Evolutionary conservation across 1,140 invertebrate species (phyloP).

Genomic region (Tetramorium alpestre): DNA sequence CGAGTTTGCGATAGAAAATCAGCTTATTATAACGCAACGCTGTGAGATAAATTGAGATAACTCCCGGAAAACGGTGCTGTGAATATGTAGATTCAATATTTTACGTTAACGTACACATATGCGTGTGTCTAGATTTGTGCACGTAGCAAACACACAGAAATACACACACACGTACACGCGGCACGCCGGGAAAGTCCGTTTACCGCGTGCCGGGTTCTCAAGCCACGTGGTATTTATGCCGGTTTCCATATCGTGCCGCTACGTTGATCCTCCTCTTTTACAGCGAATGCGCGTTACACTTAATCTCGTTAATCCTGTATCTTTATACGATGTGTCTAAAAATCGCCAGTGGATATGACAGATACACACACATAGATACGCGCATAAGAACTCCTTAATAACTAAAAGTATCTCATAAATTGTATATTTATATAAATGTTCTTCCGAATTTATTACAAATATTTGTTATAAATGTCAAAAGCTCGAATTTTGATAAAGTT

Average conservation of each 20-base stretch:
- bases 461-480: background rate
- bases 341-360: constrained; percentile 8
- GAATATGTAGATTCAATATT: background rate
- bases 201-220: constrained; percentile 27
- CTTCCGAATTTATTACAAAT: background rate
- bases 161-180: background rate
- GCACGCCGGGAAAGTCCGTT: constrained; percentile 40
- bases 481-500: background rate
- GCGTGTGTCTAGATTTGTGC: too few relatives aligned
- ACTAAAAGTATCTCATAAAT: background rate
- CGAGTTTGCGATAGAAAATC: background rate
- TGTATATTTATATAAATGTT: background rate
- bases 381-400: background rate
- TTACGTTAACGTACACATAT: background rate
- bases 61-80: background rate
- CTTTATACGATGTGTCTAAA: constrained; percentile 21
- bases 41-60: constrained; percentile 30
- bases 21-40: background rate
- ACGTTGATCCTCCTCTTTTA: constrained; percentile 39
- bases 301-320: constrained; percentile 39
- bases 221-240: constrained; percentile 48
- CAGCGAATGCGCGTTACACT: constrained; percentile 5
- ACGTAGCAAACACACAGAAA: background rate
- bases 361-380: too few relatives aligned
- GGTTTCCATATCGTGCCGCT: constrained; percentile 30